Evolutionary conservation across 2,113 vertebrate genomes (phyloP).

Genomic region (Phaethornis superciliosus): DNA sequence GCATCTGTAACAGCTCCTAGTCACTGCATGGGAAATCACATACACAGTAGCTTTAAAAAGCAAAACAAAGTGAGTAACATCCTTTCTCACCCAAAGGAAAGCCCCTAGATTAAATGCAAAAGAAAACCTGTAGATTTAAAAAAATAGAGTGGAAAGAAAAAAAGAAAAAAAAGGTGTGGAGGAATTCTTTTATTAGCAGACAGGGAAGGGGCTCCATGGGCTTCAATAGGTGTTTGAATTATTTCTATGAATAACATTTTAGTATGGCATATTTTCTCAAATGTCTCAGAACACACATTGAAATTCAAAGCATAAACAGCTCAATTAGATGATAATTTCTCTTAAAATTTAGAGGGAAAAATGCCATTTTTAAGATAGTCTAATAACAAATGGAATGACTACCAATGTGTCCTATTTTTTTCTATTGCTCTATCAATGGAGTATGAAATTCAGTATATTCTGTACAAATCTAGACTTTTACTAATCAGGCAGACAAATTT

Average conservation of each 20-base stretch:
- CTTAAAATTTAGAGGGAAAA: background rate
- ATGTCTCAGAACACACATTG: background rate
- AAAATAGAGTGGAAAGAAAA: background rate
- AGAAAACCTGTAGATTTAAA: background rate
- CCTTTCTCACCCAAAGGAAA: background rate
- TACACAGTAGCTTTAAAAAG: background rate
- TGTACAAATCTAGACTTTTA: background rate
- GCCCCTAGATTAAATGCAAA: background rate
- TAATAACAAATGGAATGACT: background rate
- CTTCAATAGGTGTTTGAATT: background rate
- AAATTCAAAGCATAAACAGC: background rate
- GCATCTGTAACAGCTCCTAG: background rate
- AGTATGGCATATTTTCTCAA: background rate
- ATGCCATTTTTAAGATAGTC: background rate
- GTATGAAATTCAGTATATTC: background rate
- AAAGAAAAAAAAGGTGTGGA: too few relatives aligned
- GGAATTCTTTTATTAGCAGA: background rate
- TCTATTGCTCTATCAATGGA: background rate
- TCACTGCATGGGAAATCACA: background rate
- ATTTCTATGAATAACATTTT: background rate
- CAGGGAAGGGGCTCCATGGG: background rate
- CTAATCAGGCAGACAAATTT: background rate
- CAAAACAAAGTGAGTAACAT: background rate
- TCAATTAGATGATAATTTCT: background rate
- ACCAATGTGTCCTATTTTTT: background rate